Base-by-base conservation (phyloP, 2,113 vertebrate genomes). In the Chionodraco myersi region DNA sequence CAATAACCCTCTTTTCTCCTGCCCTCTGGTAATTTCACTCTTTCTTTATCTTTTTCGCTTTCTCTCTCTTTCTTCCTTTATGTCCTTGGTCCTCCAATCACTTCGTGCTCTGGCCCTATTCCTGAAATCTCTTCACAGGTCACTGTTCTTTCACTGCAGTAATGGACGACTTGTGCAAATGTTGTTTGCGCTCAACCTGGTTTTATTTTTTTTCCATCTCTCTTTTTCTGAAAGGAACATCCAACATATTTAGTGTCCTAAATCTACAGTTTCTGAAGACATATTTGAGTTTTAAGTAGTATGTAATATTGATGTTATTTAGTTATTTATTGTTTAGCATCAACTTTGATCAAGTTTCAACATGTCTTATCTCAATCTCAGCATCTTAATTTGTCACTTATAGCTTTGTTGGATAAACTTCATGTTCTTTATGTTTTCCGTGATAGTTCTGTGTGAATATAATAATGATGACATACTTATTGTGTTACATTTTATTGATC, bases 61-160 rank as follows among this genome's bases (percentile, higher is more conserved):
- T 83, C 71, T 79, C 79, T 62, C 57, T 77, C 45, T 53, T 82
- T 79, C 77, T 83, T 89, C 68, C 80, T 89, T 89, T 84, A 75
- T 90, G 82, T 84, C 54, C 48, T 30, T 26, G n/a, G 61, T 63
- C 18, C 18, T 62, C 60, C 41, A 41, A 41, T 45, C 60, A 41
- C 60, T 62, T 65, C 36, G 54, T 74, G 81, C 77, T 45, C 18
- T 9, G 36, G 75, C 77, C 76, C 30, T 66, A 14, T 82, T 89
- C 92, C 87, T 94, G 90, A 90, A 89, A 92, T 93, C 90, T 86
- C 93, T 93, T 97, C 95, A 96, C 95, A 96, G 97, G 96, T 97
- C 97, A 98, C 86, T 68, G 88, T 93, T 83, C 79, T 89, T 81
- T 84, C 80, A 54, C 90, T 72, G 70, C 75, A 63, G 77, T 84